These are phyloP conservation scores for Aythya baeri DNA, from an alignment of 2,113 vertebrate species.

Conservation along the genomic window DNA sequence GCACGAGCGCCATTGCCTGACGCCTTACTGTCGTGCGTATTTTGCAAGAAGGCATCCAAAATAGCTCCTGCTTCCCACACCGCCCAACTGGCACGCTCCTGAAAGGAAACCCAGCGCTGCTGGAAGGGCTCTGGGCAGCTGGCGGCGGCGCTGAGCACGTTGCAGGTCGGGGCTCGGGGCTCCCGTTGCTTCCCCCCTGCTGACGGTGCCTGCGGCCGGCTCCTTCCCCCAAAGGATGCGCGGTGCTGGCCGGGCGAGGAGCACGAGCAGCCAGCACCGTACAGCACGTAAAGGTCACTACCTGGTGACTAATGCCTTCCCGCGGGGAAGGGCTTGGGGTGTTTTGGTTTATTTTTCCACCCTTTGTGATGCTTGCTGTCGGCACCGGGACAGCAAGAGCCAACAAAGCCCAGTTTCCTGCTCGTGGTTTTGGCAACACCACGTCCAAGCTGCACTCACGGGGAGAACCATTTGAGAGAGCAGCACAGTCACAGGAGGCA, in stretches of 20 bases:
- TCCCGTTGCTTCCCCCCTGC: neutral
- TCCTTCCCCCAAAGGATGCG: neutral
- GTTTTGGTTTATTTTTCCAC: neutral
- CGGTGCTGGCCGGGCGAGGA: neutral
- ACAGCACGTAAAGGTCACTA: neutral
- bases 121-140: neutral
- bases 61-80: neutral
- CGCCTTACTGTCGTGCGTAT: neutral
- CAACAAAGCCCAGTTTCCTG: neutral
- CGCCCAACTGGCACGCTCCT: neutral
- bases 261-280: rapidly evolving
- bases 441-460: rapidly evolving
- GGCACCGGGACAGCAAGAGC: neutral
- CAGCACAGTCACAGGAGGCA: neutral
- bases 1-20: rapidly evolving
- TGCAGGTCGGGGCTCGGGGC: rapidly evolving
- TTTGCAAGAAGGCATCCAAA: neutral
- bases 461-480: neutral
- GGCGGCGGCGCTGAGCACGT: rapidly evolving
- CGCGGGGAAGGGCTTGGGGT: neutral
- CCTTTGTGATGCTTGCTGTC: neutral
- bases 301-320: neutral
- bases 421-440: neutral
- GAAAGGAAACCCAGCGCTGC: neutral
- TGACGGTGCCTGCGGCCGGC: rapidly evolving